Evolutionary conservation across 2,888 invertebrate genomes (phyloP), one percentile per base, ranked within the genome.

Genomic region (Drosophila cognata): DNA sequence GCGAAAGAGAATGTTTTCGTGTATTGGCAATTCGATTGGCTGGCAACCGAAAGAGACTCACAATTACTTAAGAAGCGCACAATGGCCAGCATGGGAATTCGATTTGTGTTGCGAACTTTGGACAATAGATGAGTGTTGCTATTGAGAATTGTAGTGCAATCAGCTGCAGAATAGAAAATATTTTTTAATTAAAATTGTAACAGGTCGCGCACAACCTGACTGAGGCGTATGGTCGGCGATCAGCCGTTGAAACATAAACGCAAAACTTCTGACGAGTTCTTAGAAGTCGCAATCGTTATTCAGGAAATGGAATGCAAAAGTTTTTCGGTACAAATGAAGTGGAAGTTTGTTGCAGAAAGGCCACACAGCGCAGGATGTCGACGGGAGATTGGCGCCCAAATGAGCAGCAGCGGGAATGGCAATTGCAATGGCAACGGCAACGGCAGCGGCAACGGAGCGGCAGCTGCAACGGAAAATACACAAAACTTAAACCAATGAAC

Each of bases 401-500:
- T 90, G 89, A 86, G 85, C 81, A 75, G 82, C 71, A 65, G 62
- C 65, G 33, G 56, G 51, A 65, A 46, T 67, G 4, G 59, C 73
- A 72, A 65, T 56, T 2, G 64, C 66, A 68, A 56, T 10, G 1
- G 38, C 18, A 38, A 36, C 7, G 18, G 38, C 38, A 38, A 41
- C n/a, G 1, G 33, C 29, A 65, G 41, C 2, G 4, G 43, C 25
- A 48, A 6, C 31, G 21, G 31, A 78, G 36, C 48, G 51, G 55
- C 67, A 68, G 58, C 55, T 50, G 70, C 69, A 76, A 71, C 87
- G 71, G 87, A 84, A 87, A 89, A 89, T 90, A 82, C 89, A 84
- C 90, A 84, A 87, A 85, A 87, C 87, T 90, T 87, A 91, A 88
- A 88, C 87, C 84, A 90, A 88, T 88, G 91, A 91, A 88, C 91